Percentiles rank a stretch among this genome's conserved stretches.
These are phyloP conservation scores for Arctocebus calabarensis DNA, from an alignment of 2,797 vertebrate species.

Conservation along the genomic window DNA sequence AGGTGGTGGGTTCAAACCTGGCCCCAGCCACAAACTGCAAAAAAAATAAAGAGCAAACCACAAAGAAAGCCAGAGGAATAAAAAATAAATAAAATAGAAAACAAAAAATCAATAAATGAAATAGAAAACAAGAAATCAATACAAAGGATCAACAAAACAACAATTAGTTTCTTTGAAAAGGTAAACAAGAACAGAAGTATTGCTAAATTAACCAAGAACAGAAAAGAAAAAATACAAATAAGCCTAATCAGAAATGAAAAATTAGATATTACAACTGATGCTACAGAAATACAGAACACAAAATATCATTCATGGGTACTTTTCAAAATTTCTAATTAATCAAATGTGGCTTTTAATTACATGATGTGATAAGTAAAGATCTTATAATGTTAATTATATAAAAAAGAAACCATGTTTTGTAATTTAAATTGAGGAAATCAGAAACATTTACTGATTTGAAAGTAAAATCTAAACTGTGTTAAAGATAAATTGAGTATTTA, in stretches of 20 bases:
- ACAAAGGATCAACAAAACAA: neutral
- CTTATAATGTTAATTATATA: neutral
- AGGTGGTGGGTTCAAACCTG: too few species aligned
- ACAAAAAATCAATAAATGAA: neutral
- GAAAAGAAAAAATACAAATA: neutral
- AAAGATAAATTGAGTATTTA: neutral
- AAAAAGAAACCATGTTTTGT: neutral
- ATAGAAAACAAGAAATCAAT: neutral
- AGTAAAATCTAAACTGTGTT: constrained; percentile 6
- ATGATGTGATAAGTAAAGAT: neutral
- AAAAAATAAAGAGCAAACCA: neutral
- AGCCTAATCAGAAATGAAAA: neutral
- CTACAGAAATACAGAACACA: neutral
- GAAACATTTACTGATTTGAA: constrained; percentile 4
- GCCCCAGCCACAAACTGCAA: too few species aligned
- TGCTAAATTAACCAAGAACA: neutral
- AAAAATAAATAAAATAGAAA: neutral
- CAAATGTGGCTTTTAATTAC: neutral
- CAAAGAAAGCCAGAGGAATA: neutral
- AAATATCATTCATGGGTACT: neutral
- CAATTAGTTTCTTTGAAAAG: neutral
- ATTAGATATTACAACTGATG: neutral
- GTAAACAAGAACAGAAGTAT: neutral
- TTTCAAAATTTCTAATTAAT: constrained; percentile 21
- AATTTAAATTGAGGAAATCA: neutral